Percentiles rank a stretch among this genome's conserved stretches.
These are phyloP conservation scores for Drosophila serrata DNA, from an alignment of 1,140 invertebrate species.

Conservation along the genomic window DNA sequence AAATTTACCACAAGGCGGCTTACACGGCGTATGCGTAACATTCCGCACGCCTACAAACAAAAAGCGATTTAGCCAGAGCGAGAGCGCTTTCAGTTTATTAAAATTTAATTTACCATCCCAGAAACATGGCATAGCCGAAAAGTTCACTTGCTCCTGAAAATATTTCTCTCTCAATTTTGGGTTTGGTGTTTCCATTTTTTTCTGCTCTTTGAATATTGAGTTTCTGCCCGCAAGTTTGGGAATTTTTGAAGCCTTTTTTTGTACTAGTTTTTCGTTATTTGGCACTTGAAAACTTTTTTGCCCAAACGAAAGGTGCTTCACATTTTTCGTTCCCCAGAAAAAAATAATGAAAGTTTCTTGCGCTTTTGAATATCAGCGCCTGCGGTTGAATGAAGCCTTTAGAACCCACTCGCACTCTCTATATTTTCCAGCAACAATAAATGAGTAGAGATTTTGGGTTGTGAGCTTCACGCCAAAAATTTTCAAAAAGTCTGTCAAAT, in stretches of 20 bases:
- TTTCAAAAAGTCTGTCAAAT: constrained; percentile 54
- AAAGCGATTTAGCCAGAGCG: constrained; percentile 27
- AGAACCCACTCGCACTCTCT: background rate
- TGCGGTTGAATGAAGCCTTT: constrained; percentile 44
- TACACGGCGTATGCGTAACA: constrained; percentile 59
- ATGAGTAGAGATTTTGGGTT: constrained; percentile 1
- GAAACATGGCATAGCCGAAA: constrained; percentile 13
- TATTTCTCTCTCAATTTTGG: constrained; percentile 30
- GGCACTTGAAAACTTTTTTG: constrained; percentile 29
- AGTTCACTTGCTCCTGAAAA: constrained; percentile 15
- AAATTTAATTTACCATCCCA: constrained; percentile 50
- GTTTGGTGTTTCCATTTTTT: background rate
- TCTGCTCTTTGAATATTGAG: constrained; percentile 22
- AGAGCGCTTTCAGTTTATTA: constrained; percentile 50
- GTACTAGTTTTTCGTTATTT: constrained; percentile 29
- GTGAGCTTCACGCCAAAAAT: constrained; percentile 28
- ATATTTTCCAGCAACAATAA: constrained; percentile 3
- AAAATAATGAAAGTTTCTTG: constrained; percentile 43
- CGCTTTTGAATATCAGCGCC: constrained; percentile 50
- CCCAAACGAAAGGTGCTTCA: constrained; percentile 42
- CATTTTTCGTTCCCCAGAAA: constrained; percentile 21
- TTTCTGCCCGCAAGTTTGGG: constrained; percentile 19
- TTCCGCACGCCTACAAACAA: constrained; percentile 21
- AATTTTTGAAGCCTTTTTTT: background rate
- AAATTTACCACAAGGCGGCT: constrained; percentile 55